phyloP scores from a whole-genome alignment of 2,888 invertebrate species.

The Troides oblongomaculatus region DNA sequence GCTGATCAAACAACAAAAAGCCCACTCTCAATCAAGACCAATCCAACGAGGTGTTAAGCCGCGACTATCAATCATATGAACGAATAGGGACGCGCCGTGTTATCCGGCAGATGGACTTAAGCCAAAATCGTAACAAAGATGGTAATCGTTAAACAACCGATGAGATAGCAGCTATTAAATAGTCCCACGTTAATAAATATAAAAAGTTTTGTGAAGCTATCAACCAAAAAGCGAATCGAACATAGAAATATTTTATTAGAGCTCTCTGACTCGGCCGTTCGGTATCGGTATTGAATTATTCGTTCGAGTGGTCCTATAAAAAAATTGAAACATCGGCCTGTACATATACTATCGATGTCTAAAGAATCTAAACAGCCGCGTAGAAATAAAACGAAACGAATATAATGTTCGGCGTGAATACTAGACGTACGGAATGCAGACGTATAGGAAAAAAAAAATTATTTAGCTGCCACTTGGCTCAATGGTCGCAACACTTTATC shows the following conservation, averaged over 20 bases:
- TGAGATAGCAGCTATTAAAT: slow-evolving; percentile 56
- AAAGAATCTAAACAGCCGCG: slow-evolving; percentile 6
- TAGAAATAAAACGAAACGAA: background rate
- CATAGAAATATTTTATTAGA: slow-evolving; percentile 27
- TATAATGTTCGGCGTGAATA: slow-evolving; percentile 3
- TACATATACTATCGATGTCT: slow-evolving; percentile 9
- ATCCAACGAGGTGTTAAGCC: slow-evolving; percentile 72
- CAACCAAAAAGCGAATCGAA: slow-evolving; percentile 17
- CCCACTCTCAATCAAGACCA: slow-evolving; percentile 74
- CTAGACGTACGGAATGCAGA: slow-evolving; percentile 2
- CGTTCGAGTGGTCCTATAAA: slow-evolving; percentile 16
- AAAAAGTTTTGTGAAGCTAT: slow-evolving; percentile 30
- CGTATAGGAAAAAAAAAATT: background rate
- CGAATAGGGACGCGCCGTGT: slow-evolving; percentile 54
- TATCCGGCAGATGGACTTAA: slow-evolving; percentile 60
- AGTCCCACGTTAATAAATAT: slow-evolving; percentile 41
- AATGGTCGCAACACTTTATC: background rate
- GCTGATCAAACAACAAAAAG: slow-evolving; percentile 76
- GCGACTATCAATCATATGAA: slow-evolving; percentile 70
- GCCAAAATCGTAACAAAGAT: slow-evolving; percentile 75
- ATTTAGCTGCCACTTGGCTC: background rate
- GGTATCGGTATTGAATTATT: slow-evolving; percentile 23
- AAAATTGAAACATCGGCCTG: slow-evolving; percentile 15
- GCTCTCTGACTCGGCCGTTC: slow-evolving; percentile 18
- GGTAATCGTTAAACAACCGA: slow-evolving; percentile 67